Conservation (phyloP, 2,113 vertebrate species). For the Serinus canaria region DNA sequence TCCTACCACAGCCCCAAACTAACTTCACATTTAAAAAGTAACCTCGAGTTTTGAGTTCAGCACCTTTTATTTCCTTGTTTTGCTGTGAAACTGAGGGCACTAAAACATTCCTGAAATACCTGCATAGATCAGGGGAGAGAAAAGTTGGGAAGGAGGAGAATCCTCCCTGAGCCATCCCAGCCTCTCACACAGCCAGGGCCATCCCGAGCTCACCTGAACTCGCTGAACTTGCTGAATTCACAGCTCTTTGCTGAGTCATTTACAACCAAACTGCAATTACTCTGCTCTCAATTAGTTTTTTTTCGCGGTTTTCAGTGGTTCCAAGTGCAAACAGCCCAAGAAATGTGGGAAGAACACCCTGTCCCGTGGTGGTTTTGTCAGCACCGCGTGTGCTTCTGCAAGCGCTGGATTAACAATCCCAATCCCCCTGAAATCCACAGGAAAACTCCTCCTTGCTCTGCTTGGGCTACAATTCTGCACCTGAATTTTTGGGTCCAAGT, state of each 20-base stretch:
- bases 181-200: fast-evolving
- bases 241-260: not conserved
- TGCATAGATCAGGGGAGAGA: fast-evolving
- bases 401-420: not conserved
- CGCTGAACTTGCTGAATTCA: not conserved
- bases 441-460: not conserved
- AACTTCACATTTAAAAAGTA: too few relatives aligned
- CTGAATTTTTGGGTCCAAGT: not conserved
- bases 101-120: not conserved
- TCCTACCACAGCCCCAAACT: not conserved
- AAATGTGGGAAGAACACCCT: not conserved
- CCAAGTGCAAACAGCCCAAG: not conserved
- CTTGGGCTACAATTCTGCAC: not conserved
- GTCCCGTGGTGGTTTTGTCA: not conserved
- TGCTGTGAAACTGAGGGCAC: not conserved
- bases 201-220: fast-evolving
- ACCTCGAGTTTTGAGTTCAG: not conserved
- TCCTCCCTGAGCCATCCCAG: not conserved
- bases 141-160: not conserved
- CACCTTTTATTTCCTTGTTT: not conserved
- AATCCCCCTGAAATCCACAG: not conserved
- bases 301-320: not conserved
- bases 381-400: not conserved
- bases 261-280: not conserved
- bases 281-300: not conserved